Evolutionary conservation across 2,113 vertebrate species (phyloP), one percentile per base, ranked within the genome.

Genomic region (Pimephales promelas): DNA sequence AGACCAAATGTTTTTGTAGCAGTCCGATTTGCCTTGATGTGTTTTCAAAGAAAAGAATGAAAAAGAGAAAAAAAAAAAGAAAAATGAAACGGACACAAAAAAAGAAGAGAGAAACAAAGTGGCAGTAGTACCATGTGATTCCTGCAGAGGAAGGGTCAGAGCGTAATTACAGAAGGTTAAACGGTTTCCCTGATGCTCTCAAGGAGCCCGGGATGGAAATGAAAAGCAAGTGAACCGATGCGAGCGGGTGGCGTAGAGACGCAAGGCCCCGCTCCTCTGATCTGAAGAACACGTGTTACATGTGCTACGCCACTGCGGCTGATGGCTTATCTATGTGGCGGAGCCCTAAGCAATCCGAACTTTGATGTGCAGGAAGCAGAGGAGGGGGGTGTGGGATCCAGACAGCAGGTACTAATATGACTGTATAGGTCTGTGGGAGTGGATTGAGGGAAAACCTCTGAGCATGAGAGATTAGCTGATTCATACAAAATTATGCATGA

Each of bases 91-190:
- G 84, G 85, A 88, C 80, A 83, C n/a, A 66, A 9, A 43, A 56
- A 88, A 73, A 84, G 72, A 79, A 24, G 81, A 84, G 84, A 75
- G 86, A 81, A 84, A 77, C 45, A 83, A 52, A 82, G 89, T 62
- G 84, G 79, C 77, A 70, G 81, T 71, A 75, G 70, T 81, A 86
- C 86, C 61, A 66, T 88, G 86, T 82, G 87, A 88, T 91, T 87
- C 64, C 77, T 84, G 83, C 57, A 68, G 83, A 68, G 59, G 70
- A 88, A 88, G 77, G 92, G 93, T 94, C 92, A 92, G 68, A 87
- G 83, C 78, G 86, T 90, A 92, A 94, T 93, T 90, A 92, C 89
- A 86, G 79, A 80, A 91, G 92, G 93, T 93, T 92, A 93, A 93
- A 92, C 85, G 88, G 83, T 91, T 89, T 90, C 87, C 84, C 83